Evolutionary conservation across 2,113 vertebrate genomes (phyloP).

Genomic region (Cavia aperea): DNA sequence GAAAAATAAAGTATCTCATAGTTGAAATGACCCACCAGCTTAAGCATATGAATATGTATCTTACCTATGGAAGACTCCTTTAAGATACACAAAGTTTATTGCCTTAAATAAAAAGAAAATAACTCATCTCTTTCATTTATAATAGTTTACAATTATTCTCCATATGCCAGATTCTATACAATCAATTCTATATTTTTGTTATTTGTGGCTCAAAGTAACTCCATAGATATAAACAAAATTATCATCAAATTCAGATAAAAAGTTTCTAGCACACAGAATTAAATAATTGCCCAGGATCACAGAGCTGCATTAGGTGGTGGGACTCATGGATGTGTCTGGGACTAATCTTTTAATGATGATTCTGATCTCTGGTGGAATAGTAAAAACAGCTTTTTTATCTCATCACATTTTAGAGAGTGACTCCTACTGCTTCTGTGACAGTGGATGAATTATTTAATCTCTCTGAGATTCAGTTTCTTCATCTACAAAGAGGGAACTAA

Average conservation of each 20-base stretch:
- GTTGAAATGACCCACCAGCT: not conserved
- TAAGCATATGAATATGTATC: not conserved
- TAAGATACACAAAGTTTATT: not conserved
- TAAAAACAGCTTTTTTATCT: not conserved
- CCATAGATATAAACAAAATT: not conserved
- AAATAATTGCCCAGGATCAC: not conserved
- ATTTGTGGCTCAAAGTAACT: not conserved
- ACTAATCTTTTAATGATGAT: not conserved
- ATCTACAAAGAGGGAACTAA: not conserved
- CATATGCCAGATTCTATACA: not conserved
- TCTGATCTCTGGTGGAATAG: not conserved
- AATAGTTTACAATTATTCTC: not conserved
- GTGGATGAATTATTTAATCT: not conserved
- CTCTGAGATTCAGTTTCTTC: not conserved
- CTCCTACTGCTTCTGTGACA: not conserved
- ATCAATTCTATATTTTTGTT: not conserved
- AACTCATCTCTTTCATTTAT: not conserved
- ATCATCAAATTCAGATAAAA: conserved; percentile 9
- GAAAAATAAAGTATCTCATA: not conserved
- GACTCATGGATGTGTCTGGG: not conserved
- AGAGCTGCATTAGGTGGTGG: not conserved
- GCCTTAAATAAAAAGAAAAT: conserved; percentile 5
- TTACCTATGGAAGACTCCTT: not conserved
- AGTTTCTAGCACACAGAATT: not conserved
- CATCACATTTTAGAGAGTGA: not conserved